Evolutionary conservation across 1,140 invertebrate species (phyloP).

Genomic region (Stegodyphus dumicola): DNA sequence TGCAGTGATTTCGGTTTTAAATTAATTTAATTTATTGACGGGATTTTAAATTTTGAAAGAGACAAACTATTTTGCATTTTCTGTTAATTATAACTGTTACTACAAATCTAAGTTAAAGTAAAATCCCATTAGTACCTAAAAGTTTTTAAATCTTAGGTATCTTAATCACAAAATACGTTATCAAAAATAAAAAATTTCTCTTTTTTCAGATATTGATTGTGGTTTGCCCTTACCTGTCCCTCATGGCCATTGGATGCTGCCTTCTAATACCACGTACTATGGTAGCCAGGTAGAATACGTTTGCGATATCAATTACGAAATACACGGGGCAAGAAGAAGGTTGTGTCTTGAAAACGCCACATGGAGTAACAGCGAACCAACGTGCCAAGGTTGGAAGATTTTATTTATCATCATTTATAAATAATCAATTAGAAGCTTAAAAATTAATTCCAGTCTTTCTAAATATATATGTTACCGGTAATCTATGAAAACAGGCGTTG

Average conservation of each 20-base stretch:
- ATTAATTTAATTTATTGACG: too few relatives aligned
- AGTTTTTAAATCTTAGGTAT: too few relatives aligned
- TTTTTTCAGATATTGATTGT: constrained; percentile 64
- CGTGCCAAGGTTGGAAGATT: constrained; percentile 76
- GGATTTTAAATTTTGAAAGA: too few relatives aligned
- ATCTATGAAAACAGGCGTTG: too few relatives aligned
- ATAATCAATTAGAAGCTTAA: too few relatives aligned
- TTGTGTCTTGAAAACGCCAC: constrained; percentile 84
- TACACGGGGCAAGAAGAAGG: constrained; percentile 71
- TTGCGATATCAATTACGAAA: constrained; percentile 83
- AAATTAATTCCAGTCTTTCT: too few relatives aligned
- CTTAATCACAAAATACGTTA: background rate
- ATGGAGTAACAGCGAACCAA: constrained; percentile 78
- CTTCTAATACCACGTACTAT: constrained; percentile 77
- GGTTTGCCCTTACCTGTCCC: constrained; percentile 62
- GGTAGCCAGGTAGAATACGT: constrained; percentile 85
- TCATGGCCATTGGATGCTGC: constrained; percentile 63
- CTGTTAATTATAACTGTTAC: background rate
- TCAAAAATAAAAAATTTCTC: background rate
- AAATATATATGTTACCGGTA: too few relatives aligned
- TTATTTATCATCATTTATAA: too few relatives aligned
- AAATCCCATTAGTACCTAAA: too few relatives aligned
- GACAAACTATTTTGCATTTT: too few relatives aligned
- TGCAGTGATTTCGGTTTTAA: too few relatives aligned
- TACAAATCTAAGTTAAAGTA: too few relatives aligned